phyloP scores from a whole-genome alignment of 2,113 vertebrate genomes.

The Scopus umbretta region DNA sequence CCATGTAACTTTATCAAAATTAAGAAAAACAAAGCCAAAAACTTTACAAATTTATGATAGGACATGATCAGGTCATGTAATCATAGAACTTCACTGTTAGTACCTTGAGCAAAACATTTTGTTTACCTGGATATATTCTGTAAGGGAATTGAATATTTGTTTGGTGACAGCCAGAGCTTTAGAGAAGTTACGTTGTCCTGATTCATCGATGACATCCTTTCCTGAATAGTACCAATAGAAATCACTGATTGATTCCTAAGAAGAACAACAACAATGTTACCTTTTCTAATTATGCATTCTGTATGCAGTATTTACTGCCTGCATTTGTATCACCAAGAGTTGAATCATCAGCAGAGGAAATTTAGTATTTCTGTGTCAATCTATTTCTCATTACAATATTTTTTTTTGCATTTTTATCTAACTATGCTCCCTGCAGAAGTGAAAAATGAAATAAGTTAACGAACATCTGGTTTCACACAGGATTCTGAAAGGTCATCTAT shows the following conservation, averaged over 20 bases:
- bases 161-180: constrained; percentile 94
- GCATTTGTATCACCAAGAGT: not conserved
- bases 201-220: constrained; percentile 93
- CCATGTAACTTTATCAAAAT: not conserved
- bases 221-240: constrained; percentile 99
- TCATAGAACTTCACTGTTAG: not conserved
- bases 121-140: constrained; percentile 96
- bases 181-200: constrained; percentile 96
- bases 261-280: not conserved
- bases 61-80: not conserved
- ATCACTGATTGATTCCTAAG: constrained; percentile 97
- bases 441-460: not conserved
- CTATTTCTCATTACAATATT: not conserved
- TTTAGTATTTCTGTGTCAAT: not conserved
- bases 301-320: not conserved
- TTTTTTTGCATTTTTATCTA: not conserved
- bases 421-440: not conserved
- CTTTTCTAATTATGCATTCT: not conserved
- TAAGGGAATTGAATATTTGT: constrained; percentile 98
- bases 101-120: not conserved
- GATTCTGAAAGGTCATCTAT: not conserved
- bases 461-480: not conserved
- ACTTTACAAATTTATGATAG: not conserved
- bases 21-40: not conserved
- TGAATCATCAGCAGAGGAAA: not conserved